phyloP scores from a whole-genome alignment of 2,113 vertebrate genomes.

The Apaloderma vittatum region DNA sequence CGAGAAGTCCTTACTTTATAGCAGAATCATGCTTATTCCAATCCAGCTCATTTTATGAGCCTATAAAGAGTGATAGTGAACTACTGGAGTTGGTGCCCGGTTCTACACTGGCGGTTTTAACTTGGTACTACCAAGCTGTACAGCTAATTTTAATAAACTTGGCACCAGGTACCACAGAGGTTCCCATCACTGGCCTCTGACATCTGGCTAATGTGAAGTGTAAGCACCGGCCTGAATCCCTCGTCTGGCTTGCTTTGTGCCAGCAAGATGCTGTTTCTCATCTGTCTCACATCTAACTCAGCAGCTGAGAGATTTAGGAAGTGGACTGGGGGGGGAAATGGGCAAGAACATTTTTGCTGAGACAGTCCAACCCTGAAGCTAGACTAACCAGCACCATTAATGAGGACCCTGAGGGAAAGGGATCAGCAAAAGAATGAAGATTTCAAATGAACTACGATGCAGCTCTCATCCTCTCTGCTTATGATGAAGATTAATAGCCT shows the following conservation, averaged over 20 bases:
- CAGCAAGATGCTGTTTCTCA: not conserved
- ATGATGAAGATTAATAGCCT: not conserved
- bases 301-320: not conserved
- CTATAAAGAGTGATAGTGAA: not conserved
- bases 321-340: not conserved
- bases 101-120: not conserved
- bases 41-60: not conserved
- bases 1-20: not conserved
- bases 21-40: not conserved
- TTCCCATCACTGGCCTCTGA: not conserved
- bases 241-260: not conserved
- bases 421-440: not conserved
- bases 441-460: fast-evolving
- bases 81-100: not conserved
- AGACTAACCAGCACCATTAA: not conserved
- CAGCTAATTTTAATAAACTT: not conserved
- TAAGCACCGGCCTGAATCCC: not conserved
- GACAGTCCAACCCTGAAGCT: not conserved
- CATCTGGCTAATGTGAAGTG: not conserved
- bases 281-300: not conserved
- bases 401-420: not conserved
- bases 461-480: not conserved
- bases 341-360: not conserved
- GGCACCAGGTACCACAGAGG: not conserved
- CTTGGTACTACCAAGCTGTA: not conserved